Evolutionary conservation across 2,888 invertebrate genomes (phyloP), one percentile per base, ranked within the genome.

Genomic region (Caenorhabditis imperialis): DNA sequence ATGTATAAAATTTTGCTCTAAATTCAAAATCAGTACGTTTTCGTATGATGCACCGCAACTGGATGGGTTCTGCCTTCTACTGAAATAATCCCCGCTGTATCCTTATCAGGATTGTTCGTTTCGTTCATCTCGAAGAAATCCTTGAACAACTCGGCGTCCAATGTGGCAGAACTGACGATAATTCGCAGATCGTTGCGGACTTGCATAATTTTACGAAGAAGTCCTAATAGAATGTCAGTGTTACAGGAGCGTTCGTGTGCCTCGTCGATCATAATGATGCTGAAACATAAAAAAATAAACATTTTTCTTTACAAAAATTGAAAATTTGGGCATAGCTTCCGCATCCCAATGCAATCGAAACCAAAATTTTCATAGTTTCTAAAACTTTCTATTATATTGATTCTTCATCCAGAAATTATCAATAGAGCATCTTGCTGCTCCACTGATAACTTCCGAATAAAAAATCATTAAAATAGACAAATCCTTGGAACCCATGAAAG

Each of bases 171-270:
- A 0, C 96, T 94, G 25, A 99, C 92, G 2, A 99, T 83, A 12
- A 88, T 77, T 6, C 85, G 61, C n/a, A 88, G 77, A 73, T 88
- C 87, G 8, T 65, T 77, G 6, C 88, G 78, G 14, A 86, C 67
- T 18, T 77, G 70, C 55, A 86, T 73, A 5, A 88, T 75, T 90
- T 97, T 98, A 88, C 96, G 95, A 58, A 99, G 88, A 0, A 99
- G 90, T 0, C 97, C 97, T 91, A 99, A 92, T 0, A 96, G 90
- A 35, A 97, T 93, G 86, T 99, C 99, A 0, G 96, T 96, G 88
- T 95, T 92, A 53, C 95, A 91, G 0, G 94, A 94, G 44, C 98
- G 91, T 89, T 99, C 98, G 88, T 99, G 99, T 0, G 95, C 96
- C 60, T 88, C 88, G 67, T 88, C 88, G 8, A 88, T 78, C 81